Conservation (phyloP, 2,113 vertebrate genomes). For the Zosterops hypoxanthus region DNA sequence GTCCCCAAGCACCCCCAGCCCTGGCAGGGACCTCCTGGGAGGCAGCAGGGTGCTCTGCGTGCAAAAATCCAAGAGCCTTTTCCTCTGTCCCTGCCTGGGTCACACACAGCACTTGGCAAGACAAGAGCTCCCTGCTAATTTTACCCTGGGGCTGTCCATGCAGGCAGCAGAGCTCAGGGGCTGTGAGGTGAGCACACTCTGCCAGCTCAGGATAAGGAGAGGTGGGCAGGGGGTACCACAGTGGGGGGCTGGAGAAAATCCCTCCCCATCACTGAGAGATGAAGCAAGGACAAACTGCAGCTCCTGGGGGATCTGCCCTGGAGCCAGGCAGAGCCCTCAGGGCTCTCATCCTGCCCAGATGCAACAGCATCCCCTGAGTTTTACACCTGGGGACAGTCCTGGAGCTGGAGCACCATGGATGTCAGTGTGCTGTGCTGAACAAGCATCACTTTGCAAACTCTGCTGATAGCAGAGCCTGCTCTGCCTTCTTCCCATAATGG, state of each 20-base stretch:
- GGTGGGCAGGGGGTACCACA: neutral
- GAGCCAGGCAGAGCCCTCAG: accelerated
- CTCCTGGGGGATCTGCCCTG: neutral
- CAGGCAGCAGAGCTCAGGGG: conserved; percentile 27
- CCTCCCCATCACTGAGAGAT: accelerated
- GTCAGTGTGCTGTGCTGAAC: accelerated
- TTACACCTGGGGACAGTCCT: neutral
- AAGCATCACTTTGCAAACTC: neutral
- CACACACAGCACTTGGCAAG: conserved; percentile 60
- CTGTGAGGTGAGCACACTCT: neutral
- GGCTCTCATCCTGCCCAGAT: neutral
- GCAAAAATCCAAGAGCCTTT: neutral
- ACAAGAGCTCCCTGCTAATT: conserved; percentile 68
- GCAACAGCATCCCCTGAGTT: accelerated
- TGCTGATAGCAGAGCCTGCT: accelerated
- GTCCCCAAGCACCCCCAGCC: neutral
- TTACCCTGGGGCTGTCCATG: conserved; percentile 71
- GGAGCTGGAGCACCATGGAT: neutral
- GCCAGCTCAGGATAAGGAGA: neutral
- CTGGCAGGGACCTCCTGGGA: neutral
- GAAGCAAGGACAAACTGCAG: neutral
- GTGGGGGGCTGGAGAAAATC: neutral
- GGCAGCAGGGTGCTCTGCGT: neutral
- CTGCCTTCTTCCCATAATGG: accelerated
- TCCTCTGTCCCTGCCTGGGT: neutral